phyloP scores from a whole-genome alignment of 2,888 invertebrate species.

The Apodemia zela region DNA sequence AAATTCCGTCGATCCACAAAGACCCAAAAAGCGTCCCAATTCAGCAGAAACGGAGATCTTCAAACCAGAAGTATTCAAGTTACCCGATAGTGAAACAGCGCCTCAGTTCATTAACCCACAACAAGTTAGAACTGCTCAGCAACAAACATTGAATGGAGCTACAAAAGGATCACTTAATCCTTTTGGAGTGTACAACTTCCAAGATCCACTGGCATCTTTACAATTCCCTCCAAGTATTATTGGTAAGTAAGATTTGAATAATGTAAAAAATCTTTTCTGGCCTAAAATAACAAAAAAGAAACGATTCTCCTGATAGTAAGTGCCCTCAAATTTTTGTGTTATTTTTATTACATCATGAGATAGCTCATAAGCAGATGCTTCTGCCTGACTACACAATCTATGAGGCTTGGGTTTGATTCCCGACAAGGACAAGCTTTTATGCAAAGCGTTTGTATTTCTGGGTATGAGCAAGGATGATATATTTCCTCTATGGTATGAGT shows the following conservation, averaged over 20 bases:
- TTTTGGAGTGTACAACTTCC: conserved; percentile 58
- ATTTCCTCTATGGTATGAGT: too few species aligned
- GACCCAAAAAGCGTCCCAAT: conserved; percentile 45
- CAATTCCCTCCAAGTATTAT: conserved; percentile 61
- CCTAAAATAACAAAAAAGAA: too few species aligned
- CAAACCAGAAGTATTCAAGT: conserved; percentile 66
- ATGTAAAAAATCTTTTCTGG: background rate
- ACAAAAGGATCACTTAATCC: conserved; percentile 47
- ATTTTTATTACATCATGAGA: too few species aligned
- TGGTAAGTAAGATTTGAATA: conserved; percentile 43
- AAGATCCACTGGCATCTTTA: conserved; percentile 43
- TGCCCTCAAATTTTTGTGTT: too few species aligned
- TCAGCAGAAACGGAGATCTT: conserved; percentile 53
- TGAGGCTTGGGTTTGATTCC: too few species aligned
- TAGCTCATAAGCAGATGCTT: too few species aligned
- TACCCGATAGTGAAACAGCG: conserved; percentile 60
- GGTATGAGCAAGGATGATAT: too few species aligned
- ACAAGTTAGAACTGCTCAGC: conserved; percentile 69
- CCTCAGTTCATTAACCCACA: conserved; percentile 54
- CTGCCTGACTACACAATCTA: too few species aligned
- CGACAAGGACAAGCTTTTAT: too few species aligned
- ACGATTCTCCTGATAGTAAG: background rate
- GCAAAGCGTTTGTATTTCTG: too few species aligned
- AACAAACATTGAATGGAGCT: conserved; percentile 39
- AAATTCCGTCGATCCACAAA: conserved; percentile 59